Conservation (phyloP, 2,113 vertebrate genomes). For the Danionella cerebrum region DNA sequence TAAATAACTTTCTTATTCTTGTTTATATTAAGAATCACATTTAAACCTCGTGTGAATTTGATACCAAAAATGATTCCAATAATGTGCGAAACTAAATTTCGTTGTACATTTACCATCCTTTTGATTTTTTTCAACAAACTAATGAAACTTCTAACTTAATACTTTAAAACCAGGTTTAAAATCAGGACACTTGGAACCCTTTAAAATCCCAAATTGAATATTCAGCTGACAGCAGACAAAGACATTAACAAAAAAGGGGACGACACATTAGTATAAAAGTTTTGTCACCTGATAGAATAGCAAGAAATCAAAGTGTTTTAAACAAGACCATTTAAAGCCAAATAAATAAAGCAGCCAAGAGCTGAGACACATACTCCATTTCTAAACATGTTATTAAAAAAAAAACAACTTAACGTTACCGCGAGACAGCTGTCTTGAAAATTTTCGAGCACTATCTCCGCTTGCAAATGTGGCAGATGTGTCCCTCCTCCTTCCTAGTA, state of each 20-base stretch:
- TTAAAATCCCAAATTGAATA: no score
- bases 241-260: neutral
- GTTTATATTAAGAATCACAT: no score
- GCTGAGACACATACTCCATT: neutral
- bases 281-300: neutral
- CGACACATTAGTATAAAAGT: neutral
- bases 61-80: no score
- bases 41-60: no score
- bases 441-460: neutral
- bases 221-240: neutral
- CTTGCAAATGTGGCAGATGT: conserved; percentile 3
- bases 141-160: neutral
- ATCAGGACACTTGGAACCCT: no score
- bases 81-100: no score
- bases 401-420: no score
- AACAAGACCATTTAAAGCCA: neutral
- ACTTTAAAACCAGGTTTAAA: no score
- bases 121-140: no score
- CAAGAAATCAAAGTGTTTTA: neutral
- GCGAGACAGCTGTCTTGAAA: neutral
- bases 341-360: neutral
- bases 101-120: no score
- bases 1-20: no score
- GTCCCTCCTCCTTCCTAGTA: neutral
- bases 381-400: neutral